These are phyloP conservation scores for Xanthorhoe designata DNA, from an alignment of 2,888 invertebrate genomes.

Conservation along the genomic window DNA sequence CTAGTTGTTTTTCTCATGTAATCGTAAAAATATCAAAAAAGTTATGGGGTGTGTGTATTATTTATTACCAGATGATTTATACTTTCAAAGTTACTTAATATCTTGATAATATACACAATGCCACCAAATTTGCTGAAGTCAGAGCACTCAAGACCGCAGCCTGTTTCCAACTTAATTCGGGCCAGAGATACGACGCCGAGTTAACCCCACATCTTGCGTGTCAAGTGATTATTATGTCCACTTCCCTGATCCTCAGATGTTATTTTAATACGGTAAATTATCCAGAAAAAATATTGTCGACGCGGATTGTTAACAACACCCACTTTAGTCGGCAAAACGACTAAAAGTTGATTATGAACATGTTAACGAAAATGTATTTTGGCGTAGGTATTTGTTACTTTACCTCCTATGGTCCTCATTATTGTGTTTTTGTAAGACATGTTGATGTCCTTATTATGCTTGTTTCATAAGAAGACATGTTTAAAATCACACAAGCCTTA, in stretches of 20 bases:
- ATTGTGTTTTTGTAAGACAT: slow-evolving; percentile 17
- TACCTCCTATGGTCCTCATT: slow-evolving; percentile 21
- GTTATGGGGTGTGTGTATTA: too few species aligned
- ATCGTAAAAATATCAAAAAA: too few species aligned
- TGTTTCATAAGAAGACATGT: slow-evolving; percentile 21
- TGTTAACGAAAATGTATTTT: slow-evolving; percentile 51
- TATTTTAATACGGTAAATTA: slow-evolving; percentile 61
- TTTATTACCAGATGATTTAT: neutral
- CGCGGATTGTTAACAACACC: slow-evolving; percentile 55
- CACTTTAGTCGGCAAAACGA: slow-evolving; percentile 62
- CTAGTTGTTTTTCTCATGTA: too few species aligned
- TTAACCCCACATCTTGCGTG: slow-evolving; percentile 53
- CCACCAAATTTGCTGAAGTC: slow-evolving; percentile 7
- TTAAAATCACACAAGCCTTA: slow-evolving; percentile 24
- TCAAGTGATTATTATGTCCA: slow-evolving; percentile 57
- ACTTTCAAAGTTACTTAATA: neutral
- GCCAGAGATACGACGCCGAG: slow-evolving; percentile 33
- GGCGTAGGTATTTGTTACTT: slow-evolving; percentile 49
- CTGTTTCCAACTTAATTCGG: slow-evolving; percentile 29
- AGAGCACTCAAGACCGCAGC: slow-evolving; percentile 26
- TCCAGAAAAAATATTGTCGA: slow-evolving; percentile 62
- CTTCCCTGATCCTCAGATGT: slow-evolving; percentile 53
- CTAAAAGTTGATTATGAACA: slow-evolving; percentile 51
- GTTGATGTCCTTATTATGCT: slow-evolving; percentile 28
- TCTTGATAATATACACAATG: neutral